Percentiles rank a stretch among this genome's conserved stretches.
Evolutionary conservation across 2,888 invertebrate species (phyloP).

Genomic region (Tanytarsus gracilentus): DNA sequence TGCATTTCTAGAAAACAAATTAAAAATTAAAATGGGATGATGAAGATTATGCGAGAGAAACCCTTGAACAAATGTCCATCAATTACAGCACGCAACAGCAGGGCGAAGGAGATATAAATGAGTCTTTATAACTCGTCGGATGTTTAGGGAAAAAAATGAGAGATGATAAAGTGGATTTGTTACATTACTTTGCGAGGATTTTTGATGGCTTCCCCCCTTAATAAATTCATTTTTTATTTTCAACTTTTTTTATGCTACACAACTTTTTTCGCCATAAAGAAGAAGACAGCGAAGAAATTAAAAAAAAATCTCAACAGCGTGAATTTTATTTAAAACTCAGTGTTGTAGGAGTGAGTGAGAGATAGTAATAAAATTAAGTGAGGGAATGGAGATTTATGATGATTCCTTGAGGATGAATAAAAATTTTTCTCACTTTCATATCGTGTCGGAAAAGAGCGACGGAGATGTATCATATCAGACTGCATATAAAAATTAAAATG

Average conservation of each 20-base stretch:
- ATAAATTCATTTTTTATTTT: slow-evolving; percentile 24
- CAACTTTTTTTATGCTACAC: neutral
- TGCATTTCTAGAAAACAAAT: slow-evolving; percentile 28
- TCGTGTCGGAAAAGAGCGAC: no score
- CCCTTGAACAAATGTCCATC: slow-evolving; percentile 17
- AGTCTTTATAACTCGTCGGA: neutral
- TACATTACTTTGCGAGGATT: neutral
- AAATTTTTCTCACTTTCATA: neutral
- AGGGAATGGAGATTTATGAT: slow-evolving; percentile 27
- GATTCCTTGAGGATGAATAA: slow-evolving; percentile 22
- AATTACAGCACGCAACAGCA: slow-evolving; percentile 11
- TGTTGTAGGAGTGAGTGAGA: neutral
- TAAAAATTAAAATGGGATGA: slow-evolving; percentile 17
- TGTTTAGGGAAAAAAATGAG: neutral
- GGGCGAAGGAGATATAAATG: neutral
- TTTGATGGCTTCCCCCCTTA: neutral
- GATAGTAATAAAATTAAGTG: slow-evolving; percentile 22
- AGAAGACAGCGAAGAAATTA: neutral
- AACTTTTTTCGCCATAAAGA: neutral
- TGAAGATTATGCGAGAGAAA: neutral
- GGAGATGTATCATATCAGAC: slow-evolving; percentile 25
- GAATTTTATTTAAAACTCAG: neutral
- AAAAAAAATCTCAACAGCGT: neutral
- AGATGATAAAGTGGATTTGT: neutral
- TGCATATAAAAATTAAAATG: slow-evolving; percentile 26